Evolutionary conservation across 2,888 invertebrate species (phyloP), one percentile per base, ranked within the genome.

Genomic region (Synanthedon vespiformis): DNA sequence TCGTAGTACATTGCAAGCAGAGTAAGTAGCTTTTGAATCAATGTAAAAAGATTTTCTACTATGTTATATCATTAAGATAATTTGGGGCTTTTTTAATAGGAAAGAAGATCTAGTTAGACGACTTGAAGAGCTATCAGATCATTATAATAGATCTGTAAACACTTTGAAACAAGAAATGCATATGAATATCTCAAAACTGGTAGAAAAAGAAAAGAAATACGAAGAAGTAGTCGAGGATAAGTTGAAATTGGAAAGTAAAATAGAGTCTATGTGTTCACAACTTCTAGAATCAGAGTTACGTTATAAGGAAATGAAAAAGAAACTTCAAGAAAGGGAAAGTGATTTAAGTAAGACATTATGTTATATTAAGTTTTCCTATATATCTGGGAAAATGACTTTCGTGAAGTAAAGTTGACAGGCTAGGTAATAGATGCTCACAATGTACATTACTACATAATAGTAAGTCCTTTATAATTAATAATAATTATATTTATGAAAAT

Each of bases 41-140:
- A 34, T 5, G 2, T 10, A 10, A 18, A 40, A 40, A 34, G 12
- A 34, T 10, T 34, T 8, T 27, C 2, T 0, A 0, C 34, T 34
- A 34, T 10, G 34, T 34, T 1, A 10, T 34, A 34, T 34, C 0
- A 10, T 34, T 34, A 34, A 34, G 0, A 34, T 10, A 10, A 34
- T 34, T 34, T 10, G 10, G 10, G 10, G 6, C 2, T 2, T 34
- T 34, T 22, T 16, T 52, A 52, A 57, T 54, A 87, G 87, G 56
- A 87, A 86, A 67, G 74, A 80, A 64, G 74, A 80, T 48, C 68
- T 87, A 4, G 80, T 80, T 57, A 77, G 68, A 41, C 70, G 72
- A 4, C 66, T 86, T 10, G 59, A 61, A 40, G 75, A 80, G 40
- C 60, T 82, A 48, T 76, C 78, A 1, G 58, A 64, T 12, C 61